Evolutionary conservation across 2,113 vertebrate species (phyloP).

Genomic region (Toxotes jaculatrix): DNA sequence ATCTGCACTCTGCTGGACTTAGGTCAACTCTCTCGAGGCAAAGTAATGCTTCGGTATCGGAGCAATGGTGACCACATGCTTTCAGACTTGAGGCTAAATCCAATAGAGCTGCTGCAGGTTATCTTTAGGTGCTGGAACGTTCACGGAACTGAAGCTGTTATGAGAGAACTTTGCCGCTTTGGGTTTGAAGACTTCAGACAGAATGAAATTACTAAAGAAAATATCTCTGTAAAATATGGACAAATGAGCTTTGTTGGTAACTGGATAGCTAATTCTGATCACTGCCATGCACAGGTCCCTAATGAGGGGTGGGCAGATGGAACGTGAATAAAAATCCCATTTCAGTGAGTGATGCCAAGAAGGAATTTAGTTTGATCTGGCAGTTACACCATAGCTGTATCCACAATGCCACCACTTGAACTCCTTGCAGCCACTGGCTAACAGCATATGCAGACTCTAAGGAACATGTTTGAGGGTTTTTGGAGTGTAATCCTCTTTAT

Average conservation of each 20-base stretch:
- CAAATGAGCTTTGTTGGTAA: conserved; percentile 41
- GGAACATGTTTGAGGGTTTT: conserved; percentile 62
- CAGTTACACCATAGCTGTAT: conserved; percentile 27
- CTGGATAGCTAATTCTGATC: conserved; percentile 33
- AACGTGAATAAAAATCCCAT: conserved; percentile 55
- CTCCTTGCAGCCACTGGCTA: conserved; percentile 13
- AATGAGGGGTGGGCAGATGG: conserved; percentile 37
- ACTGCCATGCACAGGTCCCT: conserved; percentile 15
- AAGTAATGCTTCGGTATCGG: conserved; percentile 29
- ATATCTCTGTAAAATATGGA: conserved; percentile 42
- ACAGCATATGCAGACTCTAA: conserved; percentile 40
- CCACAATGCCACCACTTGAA: conserved; percentile 53
- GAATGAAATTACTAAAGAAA: conserved; percentile 46
- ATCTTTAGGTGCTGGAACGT: conserved; percentile 29
- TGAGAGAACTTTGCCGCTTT: conserved; percentile 32
- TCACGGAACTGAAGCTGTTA: background rate
- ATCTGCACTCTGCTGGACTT: conserved; percentile 33
- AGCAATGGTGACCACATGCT: conserved; percentile 60
- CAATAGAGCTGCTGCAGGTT: conserved; percentile 42
- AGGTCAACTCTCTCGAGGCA: conserved; percentile 43
- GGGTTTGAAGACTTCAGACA: conserved; percentile 7
- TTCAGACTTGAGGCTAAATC: conserved; percentile 55
- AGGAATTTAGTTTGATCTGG: conserved; percentile 40
- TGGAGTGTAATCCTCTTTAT: conserved; percentile 61
- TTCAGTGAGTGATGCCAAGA: conserved; percentile 48